Base-by-base conservation (phyloP, 2,888 invertebrate species). In the Crocallis elinguaria region DNA sequence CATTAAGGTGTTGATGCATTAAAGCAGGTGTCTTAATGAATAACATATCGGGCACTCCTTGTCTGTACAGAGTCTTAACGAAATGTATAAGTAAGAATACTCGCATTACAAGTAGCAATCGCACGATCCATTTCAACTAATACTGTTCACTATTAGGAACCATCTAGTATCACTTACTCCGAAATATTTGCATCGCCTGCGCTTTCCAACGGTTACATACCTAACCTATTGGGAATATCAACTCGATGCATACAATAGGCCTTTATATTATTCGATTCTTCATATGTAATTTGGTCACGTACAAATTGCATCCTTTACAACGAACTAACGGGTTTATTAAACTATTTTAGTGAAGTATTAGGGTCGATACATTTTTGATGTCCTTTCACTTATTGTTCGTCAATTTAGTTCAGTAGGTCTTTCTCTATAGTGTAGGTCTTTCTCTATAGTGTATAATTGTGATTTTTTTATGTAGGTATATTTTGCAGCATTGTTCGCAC, bases 141-240 rank as follows among this genome's bases (percentile, higher is more conserved):
- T 17, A 27, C 23, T 46, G 16, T 32, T 36, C 41, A 17, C 33
- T 4, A 52, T 54, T 49, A 38, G 39, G 0, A 54, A 48, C 19
- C 53, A 49, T 35, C 37, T 33, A 21, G 33, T 38, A 54, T 38
- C 43, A 49, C 39, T 21, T 54, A 48, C 48, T 32, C 7, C 14
- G 48, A 54, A 54, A 33, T 48, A 53, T 54, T 54, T 54, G 54
- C 44, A 49, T 55, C 33, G 43, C 19, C 35, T 75, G 75, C 77
- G 79, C 73, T 80, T 82, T 83, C 80, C 57, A 81, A 80, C 78
- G 64, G 82, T 82, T 76, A 77, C 79, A 73, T 79, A 77, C 76
- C 70, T 63, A 57, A 60, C 72, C 81, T 71, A 69, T 66, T 52
- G 82, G 80, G 82, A 80, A 79, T 82, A 68, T 66, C 67, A 70